These are phyloP conservation scores for Drosophila truncata DNA, from an alignment of 1,140 invertebrate genomes.

Conservation along the genomic window DNA sequence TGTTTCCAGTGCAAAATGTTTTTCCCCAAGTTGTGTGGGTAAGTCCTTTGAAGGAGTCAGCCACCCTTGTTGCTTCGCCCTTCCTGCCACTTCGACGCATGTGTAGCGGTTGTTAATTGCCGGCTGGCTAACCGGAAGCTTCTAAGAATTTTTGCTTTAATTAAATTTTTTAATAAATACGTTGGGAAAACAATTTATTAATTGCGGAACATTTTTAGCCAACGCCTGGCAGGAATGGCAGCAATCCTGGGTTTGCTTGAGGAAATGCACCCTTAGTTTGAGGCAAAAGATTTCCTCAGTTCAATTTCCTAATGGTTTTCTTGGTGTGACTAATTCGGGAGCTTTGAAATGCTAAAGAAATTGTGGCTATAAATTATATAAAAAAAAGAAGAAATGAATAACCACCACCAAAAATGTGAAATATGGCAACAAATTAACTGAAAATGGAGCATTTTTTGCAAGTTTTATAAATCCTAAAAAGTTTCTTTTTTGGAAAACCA, in stretches of 20 bases:
- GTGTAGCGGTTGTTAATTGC: slow-evolving; percentile 54
- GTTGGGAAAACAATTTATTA: slow-evolving; percentile 25
- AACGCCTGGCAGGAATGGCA: slow-evolving; percentile 31
- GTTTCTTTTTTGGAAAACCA: neutral
- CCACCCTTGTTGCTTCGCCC: slow-evolving; percentile 5
- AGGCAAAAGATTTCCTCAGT: neutral
- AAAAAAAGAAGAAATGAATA: neutral
- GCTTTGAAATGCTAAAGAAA: slow-evolving; percentile 21
- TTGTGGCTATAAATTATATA: slow-evolving; percentile 13
- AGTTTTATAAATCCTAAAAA: neutral
- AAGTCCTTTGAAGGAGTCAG: slow-evolving; percentile 27
- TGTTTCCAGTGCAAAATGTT: neutral
- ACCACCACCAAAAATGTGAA: neutral
- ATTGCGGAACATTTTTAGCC: slow-evolving; percentile 38
- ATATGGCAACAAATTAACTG: neutral
- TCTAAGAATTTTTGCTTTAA: slow-evolving; percentile 59
- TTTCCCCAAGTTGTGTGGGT: slow-evolving; percentile 5
- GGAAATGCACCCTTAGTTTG: slow-evolving; percentile 2
- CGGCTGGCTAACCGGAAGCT: slow-evolving; percentile 50
- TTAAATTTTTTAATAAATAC: slow-evolving; percentile 59
- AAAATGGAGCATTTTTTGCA: neutral
- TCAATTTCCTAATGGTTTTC: slow-evolving; percentile 34
- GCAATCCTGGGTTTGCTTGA: neutral
- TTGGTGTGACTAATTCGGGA: slow-evolving; percentile 35
- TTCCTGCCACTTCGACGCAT: slow-evolving; percentile 38